Conservation (phyloP, 2,888 invertebrate genomes). For the Dicyrtoma fusca region DNA sequence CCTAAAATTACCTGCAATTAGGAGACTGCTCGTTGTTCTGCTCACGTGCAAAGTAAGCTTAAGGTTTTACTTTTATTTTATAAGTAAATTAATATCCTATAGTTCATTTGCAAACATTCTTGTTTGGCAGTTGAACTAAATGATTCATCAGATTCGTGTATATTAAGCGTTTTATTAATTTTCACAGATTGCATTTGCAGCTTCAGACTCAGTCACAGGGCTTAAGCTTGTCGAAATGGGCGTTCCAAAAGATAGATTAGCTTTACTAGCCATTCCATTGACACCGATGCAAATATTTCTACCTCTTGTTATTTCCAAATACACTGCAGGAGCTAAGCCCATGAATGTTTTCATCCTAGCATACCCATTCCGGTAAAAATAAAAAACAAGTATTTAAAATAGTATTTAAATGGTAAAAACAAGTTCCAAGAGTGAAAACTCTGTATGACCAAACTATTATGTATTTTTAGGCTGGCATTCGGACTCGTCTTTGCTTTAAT, state of each 20-base stretch:
- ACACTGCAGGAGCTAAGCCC: slow-evolving; percentile 86
- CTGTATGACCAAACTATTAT: background rate
- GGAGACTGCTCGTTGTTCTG: slow-evolving; percentile 75
- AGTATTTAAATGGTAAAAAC: background rate
- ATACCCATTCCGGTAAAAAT: slow-evolving; percentile 73
- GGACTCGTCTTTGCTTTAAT: slow-evolving; percentile 80
- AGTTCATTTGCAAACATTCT: background rate
- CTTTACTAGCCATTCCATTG: slow-evolving; percentile 88
- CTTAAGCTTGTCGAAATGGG: slow-evolving; percentile 95
- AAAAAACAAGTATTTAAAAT: background rate
- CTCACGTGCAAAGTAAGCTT: slow-evolving; percentile 82
- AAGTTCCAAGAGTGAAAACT: background rate
- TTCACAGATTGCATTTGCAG: slow-evolving; percentile 94
- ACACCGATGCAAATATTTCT: slow-evolving; percentile 92
- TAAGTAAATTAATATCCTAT: background rate
- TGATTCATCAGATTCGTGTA: background rate
- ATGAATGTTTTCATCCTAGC: slow-evolving; percentile 86
- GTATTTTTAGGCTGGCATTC: slow-evolving; percentile 71
- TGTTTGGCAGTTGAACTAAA: background rate
- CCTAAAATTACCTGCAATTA: slow-evolving; percentile 78
- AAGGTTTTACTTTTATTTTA: background rate
- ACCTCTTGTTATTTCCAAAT: slow-evolving; percentile 80
- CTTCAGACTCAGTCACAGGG: slow-evolving; percentile 91
- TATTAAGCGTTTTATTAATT: slow-evolving; percentile 18
- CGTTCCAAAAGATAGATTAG: slow-evolving; percentile 92